These are phyloP conservation scores for Menura novaehollandiae DNA, from an alignment of 2,113 vertebrate genomes.

Conservation along the genomic window DNA sequence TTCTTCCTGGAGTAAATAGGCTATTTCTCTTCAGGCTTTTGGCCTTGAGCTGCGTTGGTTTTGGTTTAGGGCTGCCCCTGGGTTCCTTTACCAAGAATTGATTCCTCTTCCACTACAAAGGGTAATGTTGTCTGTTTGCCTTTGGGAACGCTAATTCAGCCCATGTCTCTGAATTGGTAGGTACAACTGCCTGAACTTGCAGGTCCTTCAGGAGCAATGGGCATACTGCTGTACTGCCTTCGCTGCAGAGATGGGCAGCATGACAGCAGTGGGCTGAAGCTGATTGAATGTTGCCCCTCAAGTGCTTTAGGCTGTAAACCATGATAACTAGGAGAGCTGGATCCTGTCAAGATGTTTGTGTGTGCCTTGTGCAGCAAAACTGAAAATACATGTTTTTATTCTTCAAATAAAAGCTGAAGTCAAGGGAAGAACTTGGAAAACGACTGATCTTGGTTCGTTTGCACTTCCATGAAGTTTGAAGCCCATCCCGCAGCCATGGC, in stretches of 20 bases:
- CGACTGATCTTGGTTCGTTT: neutral
- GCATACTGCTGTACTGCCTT: neutral
- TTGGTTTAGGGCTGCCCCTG: neutral
- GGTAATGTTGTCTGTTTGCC: neutral
- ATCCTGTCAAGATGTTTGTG: rapidly evolving
- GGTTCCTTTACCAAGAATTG: neutral
- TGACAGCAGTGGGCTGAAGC: neutral
- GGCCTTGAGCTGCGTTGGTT: neutral
- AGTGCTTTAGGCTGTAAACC: neutral
- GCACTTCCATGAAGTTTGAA: neutral
- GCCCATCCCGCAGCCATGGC: rapidly evolving
- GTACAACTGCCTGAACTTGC: neutral
- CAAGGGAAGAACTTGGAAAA: neutral
- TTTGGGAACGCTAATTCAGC: neutral
- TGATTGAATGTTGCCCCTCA: neutral
- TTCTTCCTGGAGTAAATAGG: neutral
- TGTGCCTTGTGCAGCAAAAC: neutral
- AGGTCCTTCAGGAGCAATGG: neutral
- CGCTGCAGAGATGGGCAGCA: rapidly evolving
- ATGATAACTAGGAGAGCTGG: neutral
- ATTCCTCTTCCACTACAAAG: neutral
- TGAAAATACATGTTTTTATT: neutral
- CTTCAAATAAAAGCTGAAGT: neutral
- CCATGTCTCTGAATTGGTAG: neutral
- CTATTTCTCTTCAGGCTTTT: neutral